Conservation (phyloP, 2,888 invertebrate genomes). For the Tenthredo distinguenda region DNA sequence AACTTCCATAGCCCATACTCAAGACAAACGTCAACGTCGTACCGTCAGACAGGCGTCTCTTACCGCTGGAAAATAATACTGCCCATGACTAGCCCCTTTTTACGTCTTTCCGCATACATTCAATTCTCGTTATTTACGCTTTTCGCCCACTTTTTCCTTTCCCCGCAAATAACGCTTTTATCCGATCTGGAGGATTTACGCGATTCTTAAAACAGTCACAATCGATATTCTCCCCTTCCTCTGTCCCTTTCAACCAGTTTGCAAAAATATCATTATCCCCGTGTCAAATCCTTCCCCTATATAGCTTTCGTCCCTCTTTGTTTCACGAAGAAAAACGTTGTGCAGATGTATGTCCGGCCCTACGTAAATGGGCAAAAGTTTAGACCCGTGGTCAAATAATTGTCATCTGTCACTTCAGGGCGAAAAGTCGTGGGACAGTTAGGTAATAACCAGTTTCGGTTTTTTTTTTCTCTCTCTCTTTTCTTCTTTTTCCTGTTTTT, state of each 20-base stretch:
- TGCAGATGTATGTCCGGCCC: background rate
- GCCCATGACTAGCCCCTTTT: background rate
- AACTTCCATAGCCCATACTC: background rate
- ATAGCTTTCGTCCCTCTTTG: background rate
- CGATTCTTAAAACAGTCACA: background rate
- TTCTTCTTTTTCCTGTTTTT: background rate
- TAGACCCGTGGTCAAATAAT: conserved; percentile 23
- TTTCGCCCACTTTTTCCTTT: background rate
- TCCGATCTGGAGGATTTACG: background rate
- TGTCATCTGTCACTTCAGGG: conserved; percentile 37
- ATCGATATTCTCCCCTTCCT: background rate
- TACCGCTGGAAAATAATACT: background rate
- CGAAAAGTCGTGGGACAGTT: conserved; percentile 24
- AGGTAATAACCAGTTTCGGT: conserved; percentile 4
- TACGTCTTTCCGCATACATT: background rate
- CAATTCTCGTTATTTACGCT: background rate
- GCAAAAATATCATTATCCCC: background rate
- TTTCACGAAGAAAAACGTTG: background rate
- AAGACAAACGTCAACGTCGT: conserved; percentile 3
- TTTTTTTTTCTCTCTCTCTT: background rate
- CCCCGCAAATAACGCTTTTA: background rate
- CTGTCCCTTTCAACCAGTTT: background rate
- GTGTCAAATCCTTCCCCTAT: background rate
- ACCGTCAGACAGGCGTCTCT: background rate
- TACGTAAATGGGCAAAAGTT: background rate